Conservation (phyloP, 2,113 vertebrate genomes). For the Argyrosomus japonicus region DNA sequence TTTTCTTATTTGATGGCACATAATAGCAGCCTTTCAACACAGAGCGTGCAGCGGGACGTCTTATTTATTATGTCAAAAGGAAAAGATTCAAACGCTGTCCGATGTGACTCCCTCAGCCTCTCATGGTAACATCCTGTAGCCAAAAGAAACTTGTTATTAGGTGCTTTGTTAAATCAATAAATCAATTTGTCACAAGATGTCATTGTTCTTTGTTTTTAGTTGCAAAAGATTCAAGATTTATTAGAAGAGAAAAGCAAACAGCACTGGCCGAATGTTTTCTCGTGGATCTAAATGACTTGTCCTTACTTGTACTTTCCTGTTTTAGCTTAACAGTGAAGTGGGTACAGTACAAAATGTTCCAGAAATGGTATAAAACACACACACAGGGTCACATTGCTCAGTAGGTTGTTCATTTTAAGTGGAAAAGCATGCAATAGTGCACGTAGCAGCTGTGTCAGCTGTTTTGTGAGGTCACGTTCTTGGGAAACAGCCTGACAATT, state of each 20-base stretch:
- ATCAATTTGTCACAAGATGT: slow-evolving; percentile 20
- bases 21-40: slow-evolving; percentile 22
- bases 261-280: background rate
- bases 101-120: slow-evolving; percentile 33
- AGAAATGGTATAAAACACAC: too few species aligned
- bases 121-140: slow-evolving; percentile 31
- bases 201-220: background rate
- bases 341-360: background rate
- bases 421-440: background rate
- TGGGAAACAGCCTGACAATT: background rate
- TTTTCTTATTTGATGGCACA: slow-evolving; percentile 13
- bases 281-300: background rate
- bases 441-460: background rate
- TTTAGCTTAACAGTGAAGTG: background rate
- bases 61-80: background rate
- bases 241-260: background rate
- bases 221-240: background rate
- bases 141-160: slow-evolving; percentile 26
- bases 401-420: background rate
- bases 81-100: slow-evolving; percentile 26
- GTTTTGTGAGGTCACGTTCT: too few species aligned
- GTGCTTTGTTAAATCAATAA: slow-evolving; percentile 65
- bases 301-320: background rate
- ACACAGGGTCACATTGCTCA: background rate
- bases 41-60: slow-evolving; percentile 2